phyloP scores from a whole-genome alignment of 2,888 invertebrate species.

The Tachina fera region DNA sequence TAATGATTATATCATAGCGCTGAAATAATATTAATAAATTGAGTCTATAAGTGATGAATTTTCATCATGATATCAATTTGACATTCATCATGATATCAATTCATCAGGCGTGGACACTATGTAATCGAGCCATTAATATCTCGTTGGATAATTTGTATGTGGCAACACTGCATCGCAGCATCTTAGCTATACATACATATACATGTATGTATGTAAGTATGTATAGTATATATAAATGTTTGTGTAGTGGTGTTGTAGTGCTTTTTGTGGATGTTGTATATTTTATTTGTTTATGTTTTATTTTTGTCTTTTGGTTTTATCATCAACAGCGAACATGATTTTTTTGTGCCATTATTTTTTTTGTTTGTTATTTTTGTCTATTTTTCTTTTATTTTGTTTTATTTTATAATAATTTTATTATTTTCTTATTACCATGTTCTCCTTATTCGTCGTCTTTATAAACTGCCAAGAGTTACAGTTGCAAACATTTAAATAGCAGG shows the following conservation, averaged over 20 bases:
- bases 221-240: background rate
- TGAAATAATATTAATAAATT: too few species aligned
- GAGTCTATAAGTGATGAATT: too few species aligned
- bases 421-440: constrained; percentile 49
- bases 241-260: constrained; percentile 5
- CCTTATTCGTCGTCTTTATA: constrained; percentile 26
- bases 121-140: too few species aligned
- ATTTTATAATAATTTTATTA: constrained; percentile 20
- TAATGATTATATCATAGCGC: too few species aligned
- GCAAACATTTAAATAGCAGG: constrained; percentile 4
- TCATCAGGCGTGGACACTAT: too few species aligned
- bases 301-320: constrained; percentile 59
- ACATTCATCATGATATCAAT: too few species aligned
- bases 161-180: constrained; percentile 43
- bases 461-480: constrained; percentile 9
- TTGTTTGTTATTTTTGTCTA: constrained; percentile 40
- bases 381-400: constrained; percentile 34
- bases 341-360: constrained; percentile 54
- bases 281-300: constrained; percentile 50
- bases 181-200: constrained; percentile 12
- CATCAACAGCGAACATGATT: constrained; percentile 58
- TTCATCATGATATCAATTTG: too few species aligned
- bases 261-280: constrained; percentile 22
- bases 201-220: background rate
- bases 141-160: too few species aligned